Evolutionary conservation across 1,140 invertebrate genomes (phyloP), one percentile per base, ranked within the genome.

Genomic region (Chionoecetes opilio): DNA sequence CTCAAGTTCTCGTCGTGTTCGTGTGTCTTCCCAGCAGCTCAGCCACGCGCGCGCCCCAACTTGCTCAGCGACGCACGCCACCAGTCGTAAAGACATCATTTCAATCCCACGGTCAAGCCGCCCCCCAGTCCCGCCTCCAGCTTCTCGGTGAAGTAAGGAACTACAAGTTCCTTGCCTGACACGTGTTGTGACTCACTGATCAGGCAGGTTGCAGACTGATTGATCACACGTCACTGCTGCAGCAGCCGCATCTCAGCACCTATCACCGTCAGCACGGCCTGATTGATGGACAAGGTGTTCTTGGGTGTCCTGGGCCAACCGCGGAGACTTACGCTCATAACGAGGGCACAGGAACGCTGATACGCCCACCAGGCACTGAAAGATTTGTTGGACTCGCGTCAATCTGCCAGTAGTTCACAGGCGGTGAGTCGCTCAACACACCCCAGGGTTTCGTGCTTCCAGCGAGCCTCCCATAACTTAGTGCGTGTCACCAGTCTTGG

Each of bases 1-100:
- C 92, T 84, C 82, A 46, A 34, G 82, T 84, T 46, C 37, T 32
- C 92, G n/a, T 29, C 75, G 75, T 37, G 91, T 41, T 41, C 11
- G 37, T 38, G 31, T 53, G 53, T 32, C 38, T 11, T 32, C 37
- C n/a, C n/a, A 29, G 0, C 38, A 41, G 38, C 32, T 9, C 9
- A n/a, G 21, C 87, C 38, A 26, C 2, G 11, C 35, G 41, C 87
- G n/a, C 38, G 34, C 32, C 3, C 35, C 17, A 31, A 8, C 17
- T 21, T 41, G 8, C 38, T 90, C 88, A 21, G 63, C 63, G 63
- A 26, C n/a, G 63, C 63, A 75, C 63, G 63, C 63, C 63, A 26
- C 63, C 53, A n/a, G 63, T 21, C 21, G n/a, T 8, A 26, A 11
- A 26, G 8, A 75, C 21, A 26, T 17, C n/a, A 17, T 75, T 75